Evolutionary conservation across 2,888 invertebrate species (phyloP).

Genomic region (Hypercompe scribonia): DNA sequence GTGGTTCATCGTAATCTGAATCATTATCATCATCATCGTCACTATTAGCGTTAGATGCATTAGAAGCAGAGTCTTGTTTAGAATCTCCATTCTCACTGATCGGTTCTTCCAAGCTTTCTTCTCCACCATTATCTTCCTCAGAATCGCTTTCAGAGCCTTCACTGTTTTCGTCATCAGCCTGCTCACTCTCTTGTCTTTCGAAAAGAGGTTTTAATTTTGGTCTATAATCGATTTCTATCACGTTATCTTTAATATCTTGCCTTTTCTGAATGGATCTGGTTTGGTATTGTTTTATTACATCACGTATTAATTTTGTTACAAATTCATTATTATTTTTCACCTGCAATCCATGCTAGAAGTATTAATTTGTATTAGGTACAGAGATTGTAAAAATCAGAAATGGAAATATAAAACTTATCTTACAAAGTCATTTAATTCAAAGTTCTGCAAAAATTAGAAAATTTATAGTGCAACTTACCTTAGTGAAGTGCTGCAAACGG

Average conservation of each 20-base stretch:
- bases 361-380: neutral
- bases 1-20: conserved; percentile 77
- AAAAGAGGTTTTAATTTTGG: conserved; percentile 59
- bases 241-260: conserved; percentile 61
- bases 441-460: neutral
- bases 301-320: conserved; percentile 25
- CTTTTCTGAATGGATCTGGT: conserved; percentile 48
- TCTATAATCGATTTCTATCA: conserved; percentile 64
- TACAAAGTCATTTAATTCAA: neutral
- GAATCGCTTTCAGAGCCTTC: conserved; percentile 45
- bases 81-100: conserved; percentile 48
- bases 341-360: conserved; percentile 18
- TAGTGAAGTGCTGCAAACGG: conserved; percentile 22
- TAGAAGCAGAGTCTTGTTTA: conserved; percentile 61
- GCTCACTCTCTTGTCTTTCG: conserved; percentile 66
- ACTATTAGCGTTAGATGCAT: conserved; percentile 27
- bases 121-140: conserved; percentile 55
- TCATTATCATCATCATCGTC: conserved; percentile 59
- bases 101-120: conserved; percentile 62
- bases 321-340: conserved; percentile 23
- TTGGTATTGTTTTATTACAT: conserved; percentile 24
- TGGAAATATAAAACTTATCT: neutral
- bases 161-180: conserved; percentile 45
- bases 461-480: conserved; percentile 16
- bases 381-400: neutral